phyloP scores from a whole-genome alignment of 2,797 vertebrate genomes.

The Xenopus petersii region DNA sequence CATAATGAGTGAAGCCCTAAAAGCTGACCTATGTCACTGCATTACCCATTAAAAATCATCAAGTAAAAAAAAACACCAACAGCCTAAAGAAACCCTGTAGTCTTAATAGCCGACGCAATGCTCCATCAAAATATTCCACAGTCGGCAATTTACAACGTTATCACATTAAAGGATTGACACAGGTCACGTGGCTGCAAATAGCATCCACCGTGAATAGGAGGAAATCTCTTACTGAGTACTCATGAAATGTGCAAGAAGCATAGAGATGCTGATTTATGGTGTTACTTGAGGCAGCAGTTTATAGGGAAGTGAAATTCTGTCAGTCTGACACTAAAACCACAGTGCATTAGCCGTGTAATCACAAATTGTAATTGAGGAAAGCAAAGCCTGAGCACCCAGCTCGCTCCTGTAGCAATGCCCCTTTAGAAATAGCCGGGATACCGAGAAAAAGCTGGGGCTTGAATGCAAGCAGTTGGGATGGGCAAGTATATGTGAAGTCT shows the following conservation, averaged over 20 bases:
- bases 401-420: neutral
- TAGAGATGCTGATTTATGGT: constrained; percentile 57
- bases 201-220: neutral
- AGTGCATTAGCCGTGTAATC: constrained; percentile 42
- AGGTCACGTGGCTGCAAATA: neutral
- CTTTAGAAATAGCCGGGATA: no score
- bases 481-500: no score
- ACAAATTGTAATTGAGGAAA: constrained; percentile 56
- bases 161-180: neutral
- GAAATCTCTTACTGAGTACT: constrained; percentile 3
- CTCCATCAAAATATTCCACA: neutral
- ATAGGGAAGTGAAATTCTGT: constrained; percentile 55
- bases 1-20: no score
- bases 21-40: no score
- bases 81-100: no score
- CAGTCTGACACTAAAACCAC: constrained; percentile 47
- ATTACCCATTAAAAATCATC: no score
- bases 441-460: no score
- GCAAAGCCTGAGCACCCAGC: constrained; percentile 40
- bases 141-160: neutral
- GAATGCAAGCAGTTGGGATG: no score
- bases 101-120: neutral
- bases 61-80: no score
- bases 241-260: constrained; percentile 1
- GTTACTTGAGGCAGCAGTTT: constrained; percentile 61